Evolutionary conservation across 2,888 invertebrate species (phyloP).

Genomic region (Hirudinaria manillensis): DNA sequence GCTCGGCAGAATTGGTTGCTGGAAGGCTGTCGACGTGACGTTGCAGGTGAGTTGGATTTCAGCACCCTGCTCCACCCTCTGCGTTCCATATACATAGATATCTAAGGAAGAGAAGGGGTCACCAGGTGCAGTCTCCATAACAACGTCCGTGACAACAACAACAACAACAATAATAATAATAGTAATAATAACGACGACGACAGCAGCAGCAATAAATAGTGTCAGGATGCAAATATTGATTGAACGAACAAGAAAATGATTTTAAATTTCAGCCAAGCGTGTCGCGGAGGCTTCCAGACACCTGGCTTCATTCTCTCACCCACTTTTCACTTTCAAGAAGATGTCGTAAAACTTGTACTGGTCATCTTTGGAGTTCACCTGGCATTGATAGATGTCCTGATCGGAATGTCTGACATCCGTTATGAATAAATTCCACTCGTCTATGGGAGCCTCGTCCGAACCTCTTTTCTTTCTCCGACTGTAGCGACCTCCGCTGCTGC

Average conservation of each 20-base stretch:
- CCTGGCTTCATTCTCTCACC: background rate
- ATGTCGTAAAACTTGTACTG: conserved; percentile 35
- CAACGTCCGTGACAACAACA: conserved; percentile 7
- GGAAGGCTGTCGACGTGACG: background rate
- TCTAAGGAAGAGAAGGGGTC: background rate
- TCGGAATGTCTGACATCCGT: conserved; percentile 29
- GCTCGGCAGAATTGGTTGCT: background rate
- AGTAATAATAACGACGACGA: too few species aligned
- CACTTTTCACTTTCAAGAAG: conserved; percentile 23
- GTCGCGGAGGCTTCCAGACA: too few species aligned
- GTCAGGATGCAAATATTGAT: background rate
- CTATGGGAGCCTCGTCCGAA: background rate
- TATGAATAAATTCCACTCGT: conserved; percentile 34
- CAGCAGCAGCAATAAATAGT: background rate
- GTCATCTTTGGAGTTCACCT: conserved; percentile 33
- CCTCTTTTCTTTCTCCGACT: background rate
- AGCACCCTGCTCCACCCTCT: background rate
- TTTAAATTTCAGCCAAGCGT: too few species aligned
- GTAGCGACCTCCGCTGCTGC: too few species aligned
- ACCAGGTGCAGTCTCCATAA: conserved; percentile 8
- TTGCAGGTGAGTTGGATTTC: conserved; percentile 1
- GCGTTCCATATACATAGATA: conserved; percentile 1
- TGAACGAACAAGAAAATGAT: background rate
- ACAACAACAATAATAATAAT: background rate
- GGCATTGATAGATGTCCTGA: conserved; percentile 34